These are phyloP conservation scores for Muntiacus reevesi DNA, from an alignment of 2,113 vertebrate genomes.

Conservation along the genomic window DNA sequence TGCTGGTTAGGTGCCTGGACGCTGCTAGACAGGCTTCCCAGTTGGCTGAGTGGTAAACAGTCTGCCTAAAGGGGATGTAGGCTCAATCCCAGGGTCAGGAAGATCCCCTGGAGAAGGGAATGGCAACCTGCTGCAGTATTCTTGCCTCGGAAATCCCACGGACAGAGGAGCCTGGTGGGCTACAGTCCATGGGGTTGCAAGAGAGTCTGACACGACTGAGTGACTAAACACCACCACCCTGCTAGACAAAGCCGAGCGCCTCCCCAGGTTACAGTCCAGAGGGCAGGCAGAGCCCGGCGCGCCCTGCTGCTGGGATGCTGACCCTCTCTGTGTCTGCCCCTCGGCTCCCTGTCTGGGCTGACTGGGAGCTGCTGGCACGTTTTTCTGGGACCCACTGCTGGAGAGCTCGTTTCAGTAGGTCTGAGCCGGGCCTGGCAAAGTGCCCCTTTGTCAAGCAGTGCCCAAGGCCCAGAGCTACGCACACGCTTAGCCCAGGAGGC, in stretches of 20 bases:
- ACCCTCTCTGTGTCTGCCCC: fast-evolving
- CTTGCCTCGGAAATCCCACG: background rate
- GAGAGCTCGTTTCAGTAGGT: background rate
- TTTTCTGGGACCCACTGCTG: background rate
- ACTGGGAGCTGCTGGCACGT: too few species aligned
- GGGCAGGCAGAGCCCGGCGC: fast-evolving
- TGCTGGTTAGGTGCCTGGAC: background rate
- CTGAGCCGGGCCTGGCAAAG: background rate
- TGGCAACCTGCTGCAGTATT: background rate
- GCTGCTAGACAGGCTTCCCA: background rate
- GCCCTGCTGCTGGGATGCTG: background rate
- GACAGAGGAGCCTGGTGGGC: background rate
- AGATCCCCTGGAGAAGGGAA: background rate
- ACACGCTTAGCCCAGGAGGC: background rate
- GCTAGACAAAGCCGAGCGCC: background rate
- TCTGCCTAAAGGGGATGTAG: background rate
- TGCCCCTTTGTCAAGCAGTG: background rate
- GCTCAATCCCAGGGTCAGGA: background rate
- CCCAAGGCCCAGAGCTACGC: background rate
- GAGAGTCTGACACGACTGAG: background rate
- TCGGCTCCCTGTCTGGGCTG: background rate
- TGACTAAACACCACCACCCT: background rate
- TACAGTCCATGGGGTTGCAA: background rate
- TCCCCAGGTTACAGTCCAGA: background rate
- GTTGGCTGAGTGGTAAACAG: fast-evolving